Base-by-base conservation (phyloP, 2,113 vertebrate genomes). In the Eudyptes chrysolophus region DNA sequence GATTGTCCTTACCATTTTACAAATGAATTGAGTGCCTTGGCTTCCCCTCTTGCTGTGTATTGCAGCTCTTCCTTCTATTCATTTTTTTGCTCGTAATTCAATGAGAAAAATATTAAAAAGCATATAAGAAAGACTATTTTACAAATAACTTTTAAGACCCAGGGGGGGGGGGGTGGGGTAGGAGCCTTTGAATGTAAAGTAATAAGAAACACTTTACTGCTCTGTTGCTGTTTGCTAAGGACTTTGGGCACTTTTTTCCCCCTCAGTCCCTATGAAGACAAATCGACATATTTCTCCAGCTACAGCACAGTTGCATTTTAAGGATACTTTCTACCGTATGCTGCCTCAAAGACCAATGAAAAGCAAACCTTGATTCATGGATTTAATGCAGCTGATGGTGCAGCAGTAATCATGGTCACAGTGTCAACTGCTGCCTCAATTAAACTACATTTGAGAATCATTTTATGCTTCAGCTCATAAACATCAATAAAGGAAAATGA, bases 1-100 rank as follows among this genome's bases (percentile, higher is more conserved):
- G 99, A 99, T 99, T 98, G 98, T 97, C 97, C 98, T 96, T 93
- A 97, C 97, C 97, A 94, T 98, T 98, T 98, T 98, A 98, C 96
- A 98, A 98, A 99, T 97, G 98, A 98, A 98, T 98, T 96, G 98
- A 97, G 97, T 97, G 97, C 94, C 98, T 96, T 69, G 79, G 96
- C 97, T 96, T 94, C 95, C 97, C 55, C 89, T 75, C 94, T 94
- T 60, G 79, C 96, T 92, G 95, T 52, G 91, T 91, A 97, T 84
- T 71, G 93, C 92, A 70, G 94, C 77, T 89, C 95, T 97, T 96
- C 92, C 95, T 96, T 96, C 89, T 94, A 93, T 64, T 84, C 87
- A 77, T 83, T 72, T 84, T 83, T 85, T 82, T 94, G 96, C 97
- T 95, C 92, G 94, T 96, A 92, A 92, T 93, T 97, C 51, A 82